These are phyloP conservation scores for Cyclophora albipunctata DNA, from an alignment of 2,888 invertebrate genomes.

Conservation along the genomic window DNA sequence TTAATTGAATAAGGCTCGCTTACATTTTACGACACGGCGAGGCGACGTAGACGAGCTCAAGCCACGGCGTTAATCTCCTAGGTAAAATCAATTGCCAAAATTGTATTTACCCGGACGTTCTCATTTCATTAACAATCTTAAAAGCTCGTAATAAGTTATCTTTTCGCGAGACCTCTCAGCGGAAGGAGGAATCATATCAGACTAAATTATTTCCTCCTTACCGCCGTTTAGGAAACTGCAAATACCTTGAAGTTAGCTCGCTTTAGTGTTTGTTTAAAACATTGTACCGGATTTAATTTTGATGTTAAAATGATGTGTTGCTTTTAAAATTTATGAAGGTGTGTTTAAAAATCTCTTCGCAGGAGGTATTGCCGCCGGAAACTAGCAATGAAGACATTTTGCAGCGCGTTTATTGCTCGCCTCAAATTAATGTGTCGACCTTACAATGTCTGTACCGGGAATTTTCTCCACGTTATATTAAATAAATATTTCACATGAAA, in stretches of 20 bases:
- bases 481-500: slow-evolving; percentile 6
- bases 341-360: slow-evolving; percentile 53
- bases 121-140: slow-evolving; percentile 36
- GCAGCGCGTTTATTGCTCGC: slow-evolving; percentile 70
- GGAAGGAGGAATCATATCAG: slow-evolving; percentile 60
- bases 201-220: slow-evolving; percentile 67
- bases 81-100: slow-evolving; percentile 71
- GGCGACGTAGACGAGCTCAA: slow-evolving; percentile 40
- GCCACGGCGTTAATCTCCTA: slow-evolving; percentile 63
- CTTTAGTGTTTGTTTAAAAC: slow-evolving; percentile 29
- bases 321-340: slow-evolving; percentile 65
- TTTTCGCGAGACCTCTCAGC: slow-evolving; percentile 35
- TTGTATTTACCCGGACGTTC: slow-evolving; percentile 43
- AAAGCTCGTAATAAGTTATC: slow-evolving; percentile 35
- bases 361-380: slow-evolving; percentile 24
- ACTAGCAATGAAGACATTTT: slow-evolving; percentile 51
- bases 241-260: slow-evolving; percentile 35
- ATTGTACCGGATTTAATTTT: slow-evolving; percentile 47
- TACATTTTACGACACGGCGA: slow-evolving; percentile 66
- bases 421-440: slow-evolving; percentile 71
- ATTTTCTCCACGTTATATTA: slow-evolving; percentile 62
- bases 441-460: slow-evolving; percentile 54
- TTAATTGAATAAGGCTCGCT: slow-evolving; percentile 73
- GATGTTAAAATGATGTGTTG: slow-evolving; percentile 36
- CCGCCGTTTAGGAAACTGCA: slow-evolving; percentile 54